Conservation (phyloP, 2,888 invertebrate species). For the Serripes groenlandicus region DNA sequence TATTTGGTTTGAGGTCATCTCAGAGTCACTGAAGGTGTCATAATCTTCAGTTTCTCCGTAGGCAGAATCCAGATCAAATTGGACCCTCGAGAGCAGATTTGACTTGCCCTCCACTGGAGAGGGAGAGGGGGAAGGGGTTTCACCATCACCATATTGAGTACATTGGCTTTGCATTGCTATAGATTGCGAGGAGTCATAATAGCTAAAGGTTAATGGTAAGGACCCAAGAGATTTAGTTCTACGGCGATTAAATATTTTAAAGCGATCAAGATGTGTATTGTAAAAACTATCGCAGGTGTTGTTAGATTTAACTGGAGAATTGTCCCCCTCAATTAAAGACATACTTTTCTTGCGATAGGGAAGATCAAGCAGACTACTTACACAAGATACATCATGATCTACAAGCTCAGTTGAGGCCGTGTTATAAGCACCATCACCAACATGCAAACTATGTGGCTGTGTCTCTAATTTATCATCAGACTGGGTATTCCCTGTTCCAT, state of each 20-base stretch:
- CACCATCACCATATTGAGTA: constrained; percentile 68
- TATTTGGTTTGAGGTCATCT: constrained; percentile 1
- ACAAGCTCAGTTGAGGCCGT: constrained; percentile 33
- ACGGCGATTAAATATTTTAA: constrained; percentile 55
- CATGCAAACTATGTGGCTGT: not conserved
- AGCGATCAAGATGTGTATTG: constrained; percentile 58
- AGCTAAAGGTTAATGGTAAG: constrained; percentile 31
- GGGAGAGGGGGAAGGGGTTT: constrained; percentile 65
- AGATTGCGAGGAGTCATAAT: constrained; percentile 14
- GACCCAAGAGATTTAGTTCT: constrained; percentile 64
- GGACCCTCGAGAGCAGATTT: constrained; percentile 25
- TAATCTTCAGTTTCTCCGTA: constrained; percentile 39
- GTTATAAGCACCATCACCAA: constrained; percentile 40
- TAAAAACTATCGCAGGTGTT: constrained; percentile 65
- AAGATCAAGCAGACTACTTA: constrained; percentile 65
- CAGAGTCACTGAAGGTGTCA: constrained; percentile 42
- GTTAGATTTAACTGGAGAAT: constrained; percentile 57
- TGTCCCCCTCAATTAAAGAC: constrained; percentile 64
- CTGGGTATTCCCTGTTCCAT: constrained; percentile 22
- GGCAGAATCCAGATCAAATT: constrained; percentile 59
- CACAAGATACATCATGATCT: constrained; percentile 42
- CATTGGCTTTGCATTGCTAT: constrained; percentile 54
- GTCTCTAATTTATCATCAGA: not conserved
- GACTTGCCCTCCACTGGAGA: constrained; percentile 43
- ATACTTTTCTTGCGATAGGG: constrained; percentile 68